Evolutionary conservation across 2,888 invertebrate genomes (phyloP), one percentile per base, ranked within the genome.

Genomic region (Polietes domitor): DNA sequence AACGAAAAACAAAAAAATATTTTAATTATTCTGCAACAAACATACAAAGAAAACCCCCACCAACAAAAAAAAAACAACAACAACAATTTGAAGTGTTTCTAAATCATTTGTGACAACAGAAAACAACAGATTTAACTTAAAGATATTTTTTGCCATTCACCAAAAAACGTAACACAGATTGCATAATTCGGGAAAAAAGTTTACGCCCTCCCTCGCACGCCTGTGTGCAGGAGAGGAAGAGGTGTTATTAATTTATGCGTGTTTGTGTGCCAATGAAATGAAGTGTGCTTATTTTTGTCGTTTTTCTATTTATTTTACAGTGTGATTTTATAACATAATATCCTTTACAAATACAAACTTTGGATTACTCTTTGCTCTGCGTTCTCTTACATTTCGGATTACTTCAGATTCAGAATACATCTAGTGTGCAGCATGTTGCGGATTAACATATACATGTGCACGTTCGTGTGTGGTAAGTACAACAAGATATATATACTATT

Each of bases 381-480:
- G 53, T 19, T 81, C 32, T 50, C 26, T 70, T 47, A 17, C 26
- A 53, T 77, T 55, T 79, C 86, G 89, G 89, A 89, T 86, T 87
- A 88, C 75, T 61, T 61, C 63, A 79, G 10, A 32, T 50, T 74
- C 28, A 50, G 37, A 76, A 12, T 19, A 17, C 32, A 63, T 63
- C 32, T 21, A 19, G 19, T 28, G 28, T 55, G 71, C 88, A 87
- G 78, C 86, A 90, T 90, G 90, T 85, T 85, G 85, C 85, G 86
- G 75, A 81, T 85, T 85, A 86, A 86, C 78, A 83, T 85, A 82
- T 86, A 86, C 73, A 79, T 87, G 71, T 86, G 87, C 88, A 89
- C 88, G 55, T 71, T 87, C 26, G 63, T 91, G 1, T 82, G 90
- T 87, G 90, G 90, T 90, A 76, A 90, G 90, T 90, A 15, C 0